phyloP scores from a whole-genome alignment of 2,797 vertebrate genomes.

The Meda fulgida region DNA sequence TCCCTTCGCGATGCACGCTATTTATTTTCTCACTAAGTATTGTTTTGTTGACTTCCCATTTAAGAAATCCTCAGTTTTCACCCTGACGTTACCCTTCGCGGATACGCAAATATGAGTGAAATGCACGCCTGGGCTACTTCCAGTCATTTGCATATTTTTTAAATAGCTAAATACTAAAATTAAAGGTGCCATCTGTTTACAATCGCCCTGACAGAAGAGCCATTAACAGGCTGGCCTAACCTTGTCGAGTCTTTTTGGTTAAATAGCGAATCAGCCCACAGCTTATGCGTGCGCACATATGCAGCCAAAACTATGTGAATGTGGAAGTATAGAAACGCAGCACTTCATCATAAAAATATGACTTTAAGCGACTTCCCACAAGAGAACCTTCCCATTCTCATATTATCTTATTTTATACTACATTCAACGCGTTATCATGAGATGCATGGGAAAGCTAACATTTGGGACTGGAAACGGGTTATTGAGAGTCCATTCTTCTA shows the following conservation, averaged over 20 bases:
- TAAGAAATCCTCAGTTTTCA: slow-evolving; percentile 47
- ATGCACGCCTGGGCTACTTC: slow-evolving; percentile 38
- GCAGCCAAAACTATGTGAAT: slow-evolving; percentile 17
- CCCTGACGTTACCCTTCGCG: slow-evolving; percentile 38
- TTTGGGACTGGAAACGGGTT: slow-evolving; percentile 24
- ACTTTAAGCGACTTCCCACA: slow-evolving; percentile 1
- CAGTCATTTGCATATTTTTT: slow-evolving; percentile 52
- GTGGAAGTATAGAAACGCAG: not conserved
- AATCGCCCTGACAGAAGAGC: slow-evolving; percentile 49
- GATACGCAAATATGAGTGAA: slow-evolving; percentile 44
- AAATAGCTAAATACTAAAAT: slow-evolving; percentile 52
- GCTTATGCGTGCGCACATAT: slow-evolving; percentile 1
- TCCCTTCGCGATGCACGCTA: slow-evolving; percentile 51
- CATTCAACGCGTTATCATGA: slow-evolving; percentile 9
- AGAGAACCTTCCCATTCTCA: not conserved
- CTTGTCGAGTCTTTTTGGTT: slow-evolving; percentile 53
- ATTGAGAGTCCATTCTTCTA: slow-evolving; percentile 28
- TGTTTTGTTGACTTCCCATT: slow-evolving; percentile 52
- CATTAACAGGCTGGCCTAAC: slow-evolving; percentile 52
- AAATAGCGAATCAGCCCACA: slow-evolving; percentile 44
- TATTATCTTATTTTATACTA: not conserved
- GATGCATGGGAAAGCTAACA: slow-evolving; percentile 36
- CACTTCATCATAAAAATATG: slow-evolving; percentile 19
- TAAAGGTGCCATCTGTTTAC: slow-evolving; percentile 57
- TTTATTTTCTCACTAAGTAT: slow-evolving; percentile 58